These are phyloP conservation scores for Drosophila cognata DNA, from an alignment of 2,888 invertebrate genomes.

Conservation along the genomic window DNA sequence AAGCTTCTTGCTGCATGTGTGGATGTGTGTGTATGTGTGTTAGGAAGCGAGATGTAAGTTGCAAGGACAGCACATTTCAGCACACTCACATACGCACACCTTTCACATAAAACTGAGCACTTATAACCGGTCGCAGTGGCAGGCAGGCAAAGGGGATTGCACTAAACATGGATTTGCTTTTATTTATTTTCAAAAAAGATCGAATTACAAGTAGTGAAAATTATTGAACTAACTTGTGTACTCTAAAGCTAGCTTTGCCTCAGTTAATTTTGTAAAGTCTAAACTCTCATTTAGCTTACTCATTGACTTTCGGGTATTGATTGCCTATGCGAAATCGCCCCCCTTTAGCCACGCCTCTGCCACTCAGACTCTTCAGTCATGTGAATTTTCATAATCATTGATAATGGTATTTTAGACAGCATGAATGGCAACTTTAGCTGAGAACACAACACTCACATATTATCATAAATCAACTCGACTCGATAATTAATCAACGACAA, in stretches of 20 bases:
- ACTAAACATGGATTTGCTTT: neutral
- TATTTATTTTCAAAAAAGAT: neutral
- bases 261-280: neutral
- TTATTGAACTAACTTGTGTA: neutral
- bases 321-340: neutral
- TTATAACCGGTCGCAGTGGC: constrained; percentile 34
- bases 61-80: constrained; percentile 39
- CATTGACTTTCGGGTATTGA: neutral
- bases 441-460: constrained; percentile 4
- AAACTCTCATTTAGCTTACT: neutral
- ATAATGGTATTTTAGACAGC: constrained; percentile 35
- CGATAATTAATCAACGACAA: constrained; percentile 34
- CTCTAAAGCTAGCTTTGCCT: neutral
- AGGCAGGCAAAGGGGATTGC: neutral
- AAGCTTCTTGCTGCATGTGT: constrained; percentile 1
- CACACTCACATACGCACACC: constrained; percentile 16
- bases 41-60: constrained; percentile 11
- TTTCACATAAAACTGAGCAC: constrained; percentile 1
- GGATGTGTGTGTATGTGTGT: constrained; percentile 8
- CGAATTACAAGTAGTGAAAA: neutral
- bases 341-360: constrained; percentile 6
- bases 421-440: constrained; percentile 26
- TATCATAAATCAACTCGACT: constrained; percentile 14
- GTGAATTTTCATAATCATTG: constrained; percentile 23
- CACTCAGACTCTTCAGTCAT: neutral